phyloP scores from a whole-genome alignment of 2,113 vertebrate genomes.

The Triplophysa dalaica region DNA sequence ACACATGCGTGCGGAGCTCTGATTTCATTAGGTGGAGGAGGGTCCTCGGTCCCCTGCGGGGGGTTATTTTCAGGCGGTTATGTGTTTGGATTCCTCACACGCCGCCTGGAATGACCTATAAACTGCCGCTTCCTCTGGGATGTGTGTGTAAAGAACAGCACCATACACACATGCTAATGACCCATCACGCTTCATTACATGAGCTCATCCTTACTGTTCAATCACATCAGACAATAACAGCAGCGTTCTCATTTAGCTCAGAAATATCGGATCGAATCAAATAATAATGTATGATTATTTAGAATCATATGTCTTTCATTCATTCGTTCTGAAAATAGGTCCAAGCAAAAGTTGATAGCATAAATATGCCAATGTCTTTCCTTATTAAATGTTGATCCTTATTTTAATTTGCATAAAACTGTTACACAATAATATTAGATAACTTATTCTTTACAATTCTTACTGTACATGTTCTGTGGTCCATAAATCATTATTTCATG shows the following conservation, averaged over 20 bases:
- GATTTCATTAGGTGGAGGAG: constrained; percentile 50
- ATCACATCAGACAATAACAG: neutral
- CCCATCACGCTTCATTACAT: constrained; percentile 26
- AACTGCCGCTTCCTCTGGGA: constrained; percentile 31
- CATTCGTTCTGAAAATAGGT: too few relatives aligned
- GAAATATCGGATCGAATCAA: neutral
- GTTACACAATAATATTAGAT: too few relatives aligned
- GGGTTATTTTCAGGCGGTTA: constrained; percentile 57
- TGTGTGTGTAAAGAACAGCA: neutral
- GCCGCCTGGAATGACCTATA: constrained; percentile 25
- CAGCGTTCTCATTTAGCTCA: constrained; percentile 44
- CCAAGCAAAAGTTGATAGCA: too few relatives aligned
- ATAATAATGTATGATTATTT: too few relatives aligned
- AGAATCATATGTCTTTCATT: too few relatives aligned
- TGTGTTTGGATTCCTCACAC: constrained; percentile 52
- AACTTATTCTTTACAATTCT: too few relatives aligned
- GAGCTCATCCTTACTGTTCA: neutral
- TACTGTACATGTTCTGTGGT: too few relatives aligned
- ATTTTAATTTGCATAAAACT: too few relatives aligned
- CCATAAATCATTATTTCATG: too few relatives aligned
- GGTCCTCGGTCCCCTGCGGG: constrained; percentile 33
- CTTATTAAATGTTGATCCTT: too few relatives aligned
- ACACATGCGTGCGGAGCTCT: constrained; percentile 42
- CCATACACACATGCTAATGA: constrained; percentile 3
- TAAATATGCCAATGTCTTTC: too few relatives aligned